Conservation (phyloP, 2,888 invertebrate genomes). For the Hemicrepidius hirtus region DNA sequence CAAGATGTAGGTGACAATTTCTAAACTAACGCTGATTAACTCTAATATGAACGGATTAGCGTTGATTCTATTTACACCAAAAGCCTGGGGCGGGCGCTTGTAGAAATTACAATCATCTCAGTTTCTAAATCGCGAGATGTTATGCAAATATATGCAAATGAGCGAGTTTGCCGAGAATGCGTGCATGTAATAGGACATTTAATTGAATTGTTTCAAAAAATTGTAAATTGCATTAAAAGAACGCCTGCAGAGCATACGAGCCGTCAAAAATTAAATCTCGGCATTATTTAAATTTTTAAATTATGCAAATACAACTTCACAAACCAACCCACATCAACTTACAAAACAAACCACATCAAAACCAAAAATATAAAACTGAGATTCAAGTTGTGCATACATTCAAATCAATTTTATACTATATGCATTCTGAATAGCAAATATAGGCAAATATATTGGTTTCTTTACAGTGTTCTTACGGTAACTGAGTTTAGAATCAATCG, state of each 20-base stretch:
- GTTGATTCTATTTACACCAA: constrained; percentile 43
- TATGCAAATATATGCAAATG: constrained; percentile 50
- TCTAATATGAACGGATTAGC: constrained; percentile 48
- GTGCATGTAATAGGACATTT: constrained; percentile 39
- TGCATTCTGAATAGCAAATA: no score
- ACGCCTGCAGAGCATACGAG: constrained; percentile 9
- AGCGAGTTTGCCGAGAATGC: constrained; percentile 32
- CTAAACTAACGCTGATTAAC: constrained; percentile 46
- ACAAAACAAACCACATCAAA: no score
- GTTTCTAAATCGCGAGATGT: constrained; percentile 45
- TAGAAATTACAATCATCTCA: constrained; percentile 49
- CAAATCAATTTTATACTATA: no score
- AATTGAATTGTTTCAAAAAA: constrained; percentile 39
- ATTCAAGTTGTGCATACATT: no score
- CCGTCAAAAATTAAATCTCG: constrained; percentile 12
- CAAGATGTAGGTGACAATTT: constrained; percentile 42
- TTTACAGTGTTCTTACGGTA: no score
- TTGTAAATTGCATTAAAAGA: constrained; percentile 30
- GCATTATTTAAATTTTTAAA: constrained; percentile 2
- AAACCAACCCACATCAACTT: no score
- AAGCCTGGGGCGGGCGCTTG: constrained; percentile 31
- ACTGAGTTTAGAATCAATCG: no score
- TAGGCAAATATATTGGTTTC: no score
- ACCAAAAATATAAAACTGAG: no score
- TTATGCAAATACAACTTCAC: not conserved